Evolutionary conservation across 2,113 vertebrate species (phyloP), one percentile per base, ranked within the genome.

Genomic region (Nannobrachium achirus): DNA sequence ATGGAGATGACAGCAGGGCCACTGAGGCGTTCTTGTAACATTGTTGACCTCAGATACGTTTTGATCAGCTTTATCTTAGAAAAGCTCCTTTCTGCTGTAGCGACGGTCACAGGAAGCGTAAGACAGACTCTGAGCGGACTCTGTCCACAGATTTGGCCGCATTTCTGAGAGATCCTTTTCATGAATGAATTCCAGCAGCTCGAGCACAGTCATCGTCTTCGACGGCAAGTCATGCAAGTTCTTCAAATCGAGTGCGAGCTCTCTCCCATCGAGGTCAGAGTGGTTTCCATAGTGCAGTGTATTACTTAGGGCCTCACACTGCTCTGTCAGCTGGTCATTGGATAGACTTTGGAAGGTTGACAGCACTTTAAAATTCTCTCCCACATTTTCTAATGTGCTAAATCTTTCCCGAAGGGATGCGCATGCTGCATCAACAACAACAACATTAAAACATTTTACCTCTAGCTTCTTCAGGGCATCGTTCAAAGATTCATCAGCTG

Each of bases 101-200:
- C n/a, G n/a, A n/a, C n/a, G n/a, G n/a, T n/a, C n/a, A n/a, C n/a
- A n/a, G n/a, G n/a, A n/a, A n/a, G n/a, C n/a, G n/a, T n/a, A n/a
- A n/a, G n/a, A n/a, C n/a, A n/a, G n/a, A n/a, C n/a, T n/a, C n/a
- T n/a, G n/a, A n/a, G n/a, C n/a, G n/a, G n/a, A n/a, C n/a, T n/a
- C n/a, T n/a, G n/a, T n/a, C n/a, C 68, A 80, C 63, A 86, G 61
- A 44, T 72, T 79, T 75, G 73, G 81, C 60, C 63, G 81, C 77
- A 77, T 72, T 78, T 55, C 70, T 66, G 73, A 75, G 73, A 64
- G 53, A 56, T 76, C 55, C 25, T 52, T 75, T 76, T 63, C 15
- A 69, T 74, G 66, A 49, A 75, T 56, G 58, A 68, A 0, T 2
- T 60, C 38, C 40, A 60, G 14, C 56, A 58, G 38, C 11, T 60